Percentiles rank a stretch among this genome's conserved stretches.
phyloP scores from a whole-genome alignment of 2,113 vertebrate genomes.

The Gymnorhina tibicen region DNA sequence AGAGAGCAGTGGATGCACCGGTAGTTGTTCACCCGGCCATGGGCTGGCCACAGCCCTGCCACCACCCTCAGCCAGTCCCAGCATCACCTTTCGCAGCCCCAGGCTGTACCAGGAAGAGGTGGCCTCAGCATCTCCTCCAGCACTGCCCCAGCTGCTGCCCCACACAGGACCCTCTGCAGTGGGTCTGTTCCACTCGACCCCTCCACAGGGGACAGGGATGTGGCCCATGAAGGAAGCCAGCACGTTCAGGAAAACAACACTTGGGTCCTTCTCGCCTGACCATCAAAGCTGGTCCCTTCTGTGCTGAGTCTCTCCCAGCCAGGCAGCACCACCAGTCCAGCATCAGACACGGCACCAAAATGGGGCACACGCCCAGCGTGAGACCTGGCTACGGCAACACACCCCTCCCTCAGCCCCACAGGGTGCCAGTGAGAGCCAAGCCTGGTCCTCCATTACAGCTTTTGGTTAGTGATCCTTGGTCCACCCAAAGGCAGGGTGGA shows the following conservation, averaged over 20 bases:
- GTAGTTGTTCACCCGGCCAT: not conserved
- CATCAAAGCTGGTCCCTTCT: not conserved
- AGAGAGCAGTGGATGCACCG: not conserved
- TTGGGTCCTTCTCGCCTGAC: not conserved
- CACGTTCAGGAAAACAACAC: rapidly evolving
- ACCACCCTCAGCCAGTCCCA: not conserved
- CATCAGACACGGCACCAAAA: not conserved
- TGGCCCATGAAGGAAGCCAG: not conserved
- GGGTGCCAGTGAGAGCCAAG: not conserved
- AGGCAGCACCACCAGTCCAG: not conserved
- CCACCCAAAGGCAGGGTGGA: not conserved
- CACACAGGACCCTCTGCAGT: not conserved
- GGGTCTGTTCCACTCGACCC: not conserved
- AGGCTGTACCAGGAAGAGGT: not conserved
- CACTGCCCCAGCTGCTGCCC: not conserved
- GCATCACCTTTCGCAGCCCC: rapidly evolving
- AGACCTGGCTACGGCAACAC: rapidly evolving
- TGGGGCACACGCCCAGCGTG: rapidly evolving
- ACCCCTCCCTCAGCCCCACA: not conserved
- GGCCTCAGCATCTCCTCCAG: not conserved
- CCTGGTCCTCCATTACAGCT: not conserved
- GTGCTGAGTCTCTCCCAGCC: not conserved
- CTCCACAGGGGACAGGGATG: not conserved
- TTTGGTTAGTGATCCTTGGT: not conserved
- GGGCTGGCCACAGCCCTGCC: not conserved